Evolutionary conservation across 2,888 invertebrate genomes (phyloP).

Genomic region (Harpalus rufipes): DNA sequence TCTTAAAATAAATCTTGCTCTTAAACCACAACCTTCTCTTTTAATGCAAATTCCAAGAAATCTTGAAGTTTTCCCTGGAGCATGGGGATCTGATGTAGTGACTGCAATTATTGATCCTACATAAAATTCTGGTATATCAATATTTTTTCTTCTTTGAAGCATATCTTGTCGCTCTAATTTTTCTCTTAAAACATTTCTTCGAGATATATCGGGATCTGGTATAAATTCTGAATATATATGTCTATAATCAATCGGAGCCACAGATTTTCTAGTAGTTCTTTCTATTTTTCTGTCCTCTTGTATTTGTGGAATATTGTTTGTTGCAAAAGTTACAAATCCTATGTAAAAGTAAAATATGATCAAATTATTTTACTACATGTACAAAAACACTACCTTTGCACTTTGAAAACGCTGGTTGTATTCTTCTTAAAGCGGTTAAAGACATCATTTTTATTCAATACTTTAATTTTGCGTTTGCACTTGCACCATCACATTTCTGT

Average conservation of each 20-base stretch:
- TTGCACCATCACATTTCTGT: background rate
- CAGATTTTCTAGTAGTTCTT: conserved; percentile 43
- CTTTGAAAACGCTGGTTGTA: conserved; percentile 14
- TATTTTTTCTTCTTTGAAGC: conserved; percentile 88
- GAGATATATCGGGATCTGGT: conserved; percentile 89
- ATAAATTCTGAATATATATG: conserved; percentile 94
- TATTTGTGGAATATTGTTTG: background rate
- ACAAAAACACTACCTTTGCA: conserved; percentile 2
- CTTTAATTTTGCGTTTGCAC: background rate
- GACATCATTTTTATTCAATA: conserved; percentile 37
- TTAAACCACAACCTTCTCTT: conserved; percentile 88
- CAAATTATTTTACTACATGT: conserved; percentile 3
- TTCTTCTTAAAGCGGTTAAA: conserved; percentile 10
- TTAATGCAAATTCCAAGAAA: conserved; percentile 98
- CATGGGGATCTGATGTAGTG: conserved; percentile 90
- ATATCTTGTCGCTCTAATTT: conserved; percentile 95
- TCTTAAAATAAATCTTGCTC: conserved; percentile 91
- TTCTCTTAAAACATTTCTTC: conserved; percentile 90
- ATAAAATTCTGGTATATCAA: conserved; percentile 98
- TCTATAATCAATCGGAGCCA: conserved; percentile 78
- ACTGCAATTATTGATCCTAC: conserved; percentile 95
- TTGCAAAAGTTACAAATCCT: conserved; percentile 11
- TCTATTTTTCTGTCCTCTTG: conserved; percentile 48
- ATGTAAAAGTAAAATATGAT: background rate
- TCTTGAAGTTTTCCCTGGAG: conserved; percentile 89